phyloP scores from a whole-genome alignment of 2,888 invertebrate genomes.

The Nomada lathburiana region DNA sequence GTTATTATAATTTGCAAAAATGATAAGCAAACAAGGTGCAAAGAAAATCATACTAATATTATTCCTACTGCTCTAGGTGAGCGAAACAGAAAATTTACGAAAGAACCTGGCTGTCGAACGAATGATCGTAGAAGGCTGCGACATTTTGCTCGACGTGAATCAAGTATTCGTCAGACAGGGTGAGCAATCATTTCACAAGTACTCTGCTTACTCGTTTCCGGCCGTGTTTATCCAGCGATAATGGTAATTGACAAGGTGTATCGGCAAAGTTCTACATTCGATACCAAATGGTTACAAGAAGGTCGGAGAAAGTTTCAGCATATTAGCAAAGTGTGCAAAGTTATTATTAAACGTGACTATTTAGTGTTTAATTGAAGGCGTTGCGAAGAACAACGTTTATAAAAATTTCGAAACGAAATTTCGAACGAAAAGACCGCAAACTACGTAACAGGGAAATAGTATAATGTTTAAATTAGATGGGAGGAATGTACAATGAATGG shows the following conservation, averaged over 20 bases:
- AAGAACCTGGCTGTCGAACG: constrained; percentile 96
- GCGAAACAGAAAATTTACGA: constrained; percentile 95
- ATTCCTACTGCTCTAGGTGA: constrained; percentile 87
- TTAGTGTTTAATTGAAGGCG: too few species aligned
- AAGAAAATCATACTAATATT: not conserved
- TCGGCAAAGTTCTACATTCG: not conserved
- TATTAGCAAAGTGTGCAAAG: not conserved
- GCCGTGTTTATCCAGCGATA: not conserved
- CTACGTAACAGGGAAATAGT: too few species aligned
- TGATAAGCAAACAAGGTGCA: not conserved
- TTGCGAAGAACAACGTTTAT: too few species aligned
- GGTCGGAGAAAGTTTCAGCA: not conserved
- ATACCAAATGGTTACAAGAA: not conserved
- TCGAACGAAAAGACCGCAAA: too few species aligned
- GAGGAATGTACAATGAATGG: too few species aligned
- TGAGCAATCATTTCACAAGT: constrained; percentile 76
- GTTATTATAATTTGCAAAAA: not conserved
- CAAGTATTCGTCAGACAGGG: constrained; percentile 97
- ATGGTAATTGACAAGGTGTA: not conserved
- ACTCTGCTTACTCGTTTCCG: not conserved
- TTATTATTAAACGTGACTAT: not conserved
- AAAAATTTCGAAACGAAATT: too few species aligned
- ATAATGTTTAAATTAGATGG: too few species aligned
- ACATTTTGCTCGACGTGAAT: constrained; percentile 95
- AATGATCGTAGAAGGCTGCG: constrained; percentile 97